These are phyloP conservation scores for Eristalis pertinax DNA, from an alignment of 2,888 invertebrate species.

Conservation along the genomic window DNA sequence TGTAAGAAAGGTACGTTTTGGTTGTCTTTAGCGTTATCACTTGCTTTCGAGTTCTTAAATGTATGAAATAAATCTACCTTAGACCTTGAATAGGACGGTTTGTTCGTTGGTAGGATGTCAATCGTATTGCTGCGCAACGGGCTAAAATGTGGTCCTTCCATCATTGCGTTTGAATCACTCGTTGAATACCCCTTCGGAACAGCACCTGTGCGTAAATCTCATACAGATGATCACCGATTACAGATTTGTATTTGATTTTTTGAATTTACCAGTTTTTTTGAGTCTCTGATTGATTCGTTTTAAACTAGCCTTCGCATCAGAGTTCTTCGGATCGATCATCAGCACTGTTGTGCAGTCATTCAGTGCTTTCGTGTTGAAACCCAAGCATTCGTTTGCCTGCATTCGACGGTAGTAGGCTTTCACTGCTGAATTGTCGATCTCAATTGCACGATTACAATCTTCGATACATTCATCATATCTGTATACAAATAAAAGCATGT, in stretches of 20 bases:
- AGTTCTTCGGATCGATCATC: slow-evolving; percentile 90
- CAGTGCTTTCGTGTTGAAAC: slow-evolving; percentile 87
- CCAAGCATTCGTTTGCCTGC: slow-evolving; percentile 87
- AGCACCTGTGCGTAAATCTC: slow-evolving; percentile 38
- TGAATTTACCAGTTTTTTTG: slow-evolving; percentile 75
- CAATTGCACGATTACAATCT: slow-evolving; percentile 91
- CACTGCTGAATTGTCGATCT: slow-evolving; percentile 89
- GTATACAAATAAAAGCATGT: neutral
- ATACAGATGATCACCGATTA: neutral
- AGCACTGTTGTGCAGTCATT: slow-evolving; percentile 87
- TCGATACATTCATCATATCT: slow-evolving; percentile 80
- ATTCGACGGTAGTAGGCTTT: slow-evolving; percentile 93
- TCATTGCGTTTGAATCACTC: neutral
- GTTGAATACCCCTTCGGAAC: slow-evolving; percentile 54
- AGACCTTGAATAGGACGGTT: slow-evolving; percentile 78
- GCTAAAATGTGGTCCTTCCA: slow-evolving; percentile 76
- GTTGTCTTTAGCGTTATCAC: too few species aligned
- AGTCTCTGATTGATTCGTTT: slow-evolving; percentile 78
- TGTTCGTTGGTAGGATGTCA: slow-evolving; percentile 77
- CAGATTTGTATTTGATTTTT: neutral
- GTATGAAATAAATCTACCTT: slow-evolving; percentile 67
- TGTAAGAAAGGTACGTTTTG: neutral
- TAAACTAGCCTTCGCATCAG: slow-evolving; percentile 83
- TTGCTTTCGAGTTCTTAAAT: too few species aligned
- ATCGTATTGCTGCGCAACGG: slow-evolving; percentile 74